A percentile compares a stretch with the other conserved stretches of the same genome.
Conservation (phyloP, 2,888 invertebrate species). For the Cremastinae sp. region DNA sequence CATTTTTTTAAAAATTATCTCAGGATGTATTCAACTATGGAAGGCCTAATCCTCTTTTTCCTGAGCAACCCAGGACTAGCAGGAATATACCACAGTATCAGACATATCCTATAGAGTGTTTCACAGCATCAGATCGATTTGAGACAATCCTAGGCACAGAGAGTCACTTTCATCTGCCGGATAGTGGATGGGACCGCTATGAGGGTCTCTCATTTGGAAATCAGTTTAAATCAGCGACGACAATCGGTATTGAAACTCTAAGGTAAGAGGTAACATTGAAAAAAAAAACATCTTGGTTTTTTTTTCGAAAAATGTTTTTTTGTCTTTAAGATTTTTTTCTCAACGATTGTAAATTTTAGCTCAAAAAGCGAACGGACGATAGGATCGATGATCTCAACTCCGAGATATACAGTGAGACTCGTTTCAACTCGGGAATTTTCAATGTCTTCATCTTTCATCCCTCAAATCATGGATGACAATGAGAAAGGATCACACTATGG, state of each 20-base stretch:
- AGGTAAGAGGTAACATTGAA: constrained; percentile 61
- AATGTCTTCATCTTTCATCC: constrained; percentile 50
- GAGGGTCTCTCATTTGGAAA: constrained; percentile 65
- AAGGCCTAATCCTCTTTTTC: constrained; percentile 69
- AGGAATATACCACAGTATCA: constrained; percentile 70
- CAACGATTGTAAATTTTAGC: constrained; percentile 27
- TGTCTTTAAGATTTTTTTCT: not conserved
- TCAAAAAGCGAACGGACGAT: constrained; percentile 45
- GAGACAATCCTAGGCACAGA: constrained; percentile 67
- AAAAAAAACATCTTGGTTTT: not conserved
- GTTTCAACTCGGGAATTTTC: constrained; percentile 56
- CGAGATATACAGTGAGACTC: constrained; percentile 50
- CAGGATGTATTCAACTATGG: constrained; percentile 74
- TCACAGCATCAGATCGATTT: constrained; percentile 72
- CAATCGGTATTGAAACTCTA: constrained; percentile 58
- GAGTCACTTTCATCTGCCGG: constrained; percentile 49
- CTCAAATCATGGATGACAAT: constrained; percentile 25
- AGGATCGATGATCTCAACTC: constrained; percentile 43
- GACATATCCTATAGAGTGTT: constrained; percentile 73
- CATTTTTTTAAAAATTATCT: too few relatives aligned
- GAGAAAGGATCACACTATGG: constrained; percentile 19
- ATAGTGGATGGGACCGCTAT: constrained; percentile 57
- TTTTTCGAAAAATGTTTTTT: not conserved
- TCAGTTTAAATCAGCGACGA: constrained; percentile 62
- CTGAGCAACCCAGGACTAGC: constrained; percentile 63